These are phyloP conservation scores for Catharus fuscescens DNA, from an alignment of 2,113 vertebrate genomes.

Conservation along the genomic window DNA sequence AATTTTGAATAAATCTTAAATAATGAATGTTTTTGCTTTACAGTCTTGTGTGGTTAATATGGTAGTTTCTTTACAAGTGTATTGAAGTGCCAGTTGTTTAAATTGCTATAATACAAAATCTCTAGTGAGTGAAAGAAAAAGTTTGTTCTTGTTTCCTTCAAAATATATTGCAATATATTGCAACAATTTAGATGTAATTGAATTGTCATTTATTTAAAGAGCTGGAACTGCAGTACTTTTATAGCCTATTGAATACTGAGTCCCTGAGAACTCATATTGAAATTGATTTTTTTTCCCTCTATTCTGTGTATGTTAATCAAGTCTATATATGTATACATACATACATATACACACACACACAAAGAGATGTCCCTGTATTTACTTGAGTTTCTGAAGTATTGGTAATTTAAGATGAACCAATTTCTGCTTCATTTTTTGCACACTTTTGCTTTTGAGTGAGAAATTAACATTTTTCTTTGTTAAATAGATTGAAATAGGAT, in stretches of 20 bases:
- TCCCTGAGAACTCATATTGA: background rate
- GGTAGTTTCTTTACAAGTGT: background rate
- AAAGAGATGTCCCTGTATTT: background rate
- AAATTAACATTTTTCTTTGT: background rate
- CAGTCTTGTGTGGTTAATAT: background rate
- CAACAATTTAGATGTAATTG: background rate
- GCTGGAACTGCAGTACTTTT: background rate
- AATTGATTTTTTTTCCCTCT: accelerated
- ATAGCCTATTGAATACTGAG: background rate
- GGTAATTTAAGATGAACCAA: background rate
- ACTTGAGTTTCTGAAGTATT: background rate
- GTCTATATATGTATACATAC: background rate
- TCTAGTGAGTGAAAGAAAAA: background rate
- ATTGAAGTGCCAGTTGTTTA: background rate
- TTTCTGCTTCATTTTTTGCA: background rate
- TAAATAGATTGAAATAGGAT: background rate
- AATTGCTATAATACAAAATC: background rate
- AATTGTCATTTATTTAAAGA: background rate
- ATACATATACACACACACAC: too few relatives aligned
- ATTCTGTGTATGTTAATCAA: background rate
- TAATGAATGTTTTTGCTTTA: background rate
- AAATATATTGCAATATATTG: background rate
- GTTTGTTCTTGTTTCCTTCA: background rate
- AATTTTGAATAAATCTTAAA: background rate
- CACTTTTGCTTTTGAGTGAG: background rate